A percentile compares a stretch with the other conserved stretches of the same genome.
Conservation (phyloP, 23 tunicate genomes). For the Clavelina lepadiformis region DNA sequence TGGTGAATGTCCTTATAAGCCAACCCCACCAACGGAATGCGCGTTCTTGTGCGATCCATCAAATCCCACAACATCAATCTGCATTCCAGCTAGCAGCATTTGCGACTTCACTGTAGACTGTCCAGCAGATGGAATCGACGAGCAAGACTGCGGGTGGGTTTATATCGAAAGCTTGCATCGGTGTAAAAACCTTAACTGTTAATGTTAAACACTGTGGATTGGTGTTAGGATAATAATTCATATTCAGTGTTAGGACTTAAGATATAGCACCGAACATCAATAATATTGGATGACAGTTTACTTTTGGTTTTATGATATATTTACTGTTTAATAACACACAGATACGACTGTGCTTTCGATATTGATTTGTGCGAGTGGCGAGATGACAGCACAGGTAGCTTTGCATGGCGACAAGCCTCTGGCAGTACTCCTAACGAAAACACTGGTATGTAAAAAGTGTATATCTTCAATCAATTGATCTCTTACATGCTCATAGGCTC, state of each 20-base stretch:
- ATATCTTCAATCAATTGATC: too few species aligned
- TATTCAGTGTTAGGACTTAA: too few species aligned
- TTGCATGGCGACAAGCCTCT: constrained; percentile 65
- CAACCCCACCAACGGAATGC: constrained; percentile 67
- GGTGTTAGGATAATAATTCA: too few species aligned
- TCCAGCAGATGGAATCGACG: constrained; percentile 43
- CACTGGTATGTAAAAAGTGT: constrained; percentile 84
- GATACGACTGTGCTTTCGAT: constrained; percentile 85
- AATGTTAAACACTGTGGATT: too few species aligned
- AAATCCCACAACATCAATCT: constrained; percentile 24
- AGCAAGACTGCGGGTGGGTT: constrained; percentile 68
- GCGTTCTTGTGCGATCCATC: constrained; percentile 55
- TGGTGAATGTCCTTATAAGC: constrained; percentile 66
- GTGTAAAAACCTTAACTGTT: too few species aligned
- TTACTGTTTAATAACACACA: constrained; percentile 6
- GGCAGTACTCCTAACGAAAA: constrained; percentile 50
- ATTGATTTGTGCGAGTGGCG: constrained; percentile 51
- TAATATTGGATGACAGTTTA: too few species aligned
- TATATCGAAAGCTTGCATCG: too few species aligned
- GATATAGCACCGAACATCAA: too few species aligned
- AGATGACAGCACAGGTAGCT: constrained; percentile 62
- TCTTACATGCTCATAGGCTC: too few species aligned
- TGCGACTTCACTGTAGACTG: constrained; percentile 84
- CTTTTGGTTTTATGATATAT: background rate
- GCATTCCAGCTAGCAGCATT: constrained; percentile 40